Evolutionary conservation across 2,888 invertebrate genomes (phyloP), one percentile per base, ranked within the genome.

Genomic region (Sipha maydis): DNA sequence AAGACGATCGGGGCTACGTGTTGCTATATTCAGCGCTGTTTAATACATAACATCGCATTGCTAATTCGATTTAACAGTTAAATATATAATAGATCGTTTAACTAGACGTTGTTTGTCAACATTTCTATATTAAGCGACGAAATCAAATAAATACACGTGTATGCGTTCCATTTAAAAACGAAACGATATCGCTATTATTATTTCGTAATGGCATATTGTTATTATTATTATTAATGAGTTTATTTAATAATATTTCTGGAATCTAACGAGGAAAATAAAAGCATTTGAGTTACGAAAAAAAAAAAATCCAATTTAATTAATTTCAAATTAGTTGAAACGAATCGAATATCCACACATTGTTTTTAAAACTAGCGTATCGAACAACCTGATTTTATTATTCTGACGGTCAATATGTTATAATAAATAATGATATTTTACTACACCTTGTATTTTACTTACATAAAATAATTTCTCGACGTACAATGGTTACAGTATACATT

Each of bases 261-360:
- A 80, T 67, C n/a, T n/a, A 67, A 25, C 79, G 61, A 38, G n/a
- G n/a, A 8, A 69, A 69, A 69, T 21, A 28, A 5, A 14, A 82
- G 69, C 28, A 67, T 82, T 82, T 82, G 28, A 82, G 25, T 69
- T 21, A 8, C 14, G 31, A 31, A n/a, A 31, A 80, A 80, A 61
- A 41, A 82, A 41, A n/a, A 69, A 3, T 21, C 41, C 14, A 9
- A 34, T 41, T 31, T 48, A 69, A 82, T 82, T 69, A 69, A 69
- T 80, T 80, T 41, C 38, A 61, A 80, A 80, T 82, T 41, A 31
- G 9, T 69, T 48, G 82, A 69, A 28, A 83, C 82, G 82, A 83
- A 83, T 83, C 82, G 69, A n/a, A 69, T 8, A n/a, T n/a, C 28
- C n/a, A 67, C 67, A 80, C 71, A 83, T 83, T 83, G 82, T 83